phyloP scores from a whole-genome alignment of 1,140 invertebrate genomes.

The Maniola jurtina region DNA sequence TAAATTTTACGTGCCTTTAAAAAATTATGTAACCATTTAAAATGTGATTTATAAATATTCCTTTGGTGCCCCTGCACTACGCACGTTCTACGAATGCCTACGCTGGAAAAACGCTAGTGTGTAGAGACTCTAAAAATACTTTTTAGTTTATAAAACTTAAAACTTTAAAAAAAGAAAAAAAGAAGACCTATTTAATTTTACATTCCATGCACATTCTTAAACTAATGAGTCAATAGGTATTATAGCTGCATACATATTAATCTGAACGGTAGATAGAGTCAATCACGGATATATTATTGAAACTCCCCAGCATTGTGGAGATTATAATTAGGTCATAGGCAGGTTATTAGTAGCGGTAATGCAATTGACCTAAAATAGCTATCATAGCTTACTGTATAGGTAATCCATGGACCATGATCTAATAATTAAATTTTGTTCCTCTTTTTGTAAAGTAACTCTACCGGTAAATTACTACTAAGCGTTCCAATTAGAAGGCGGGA shows the following conservation, averaged over 20 bases:
- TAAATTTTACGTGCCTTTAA: too few relatives aligned
- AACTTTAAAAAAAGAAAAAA: too few relatives aligned
- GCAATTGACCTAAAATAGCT: constrained; percentile 10
- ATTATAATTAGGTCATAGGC: constrained; percentile 19
- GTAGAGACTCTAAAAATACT: too few relatives aligned
- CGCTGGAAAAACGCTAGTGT: too few relatives aligned
- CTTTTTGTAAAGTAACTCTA: too few relatives aligned
- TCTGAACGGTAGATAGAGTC: neutral
- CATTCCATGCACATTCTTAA: neutral
- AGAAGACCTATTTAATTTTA: neutral
- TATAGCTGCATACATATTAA: neutral
- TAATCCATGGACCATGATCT: neutral
- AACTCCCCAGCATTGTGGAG: neutral
- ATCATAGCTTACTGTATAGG: constrained; percentile 3
- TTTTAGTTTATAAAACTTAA: neutral
- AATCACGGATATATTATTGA: constrained; percentile 11
- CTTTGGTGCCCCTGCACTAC: too few relatives aligned
- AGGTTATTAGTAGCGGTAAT: constrained; percentile 13
- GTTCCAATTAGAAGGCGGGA: too few relatives aligned
- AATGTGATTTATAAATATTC: too few relatives aligned
- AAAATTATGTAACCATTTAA: too few relatives aligned
- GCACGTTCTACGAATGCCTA: too few relatives aligned
- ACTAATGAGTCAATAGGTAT: neutral
- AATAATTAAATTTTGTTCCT: neutral
- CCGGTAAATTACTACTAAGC: neutral